Conservation (phyloP, 2,888 invertebrate species). For the Polymixis lichenea region DNA sequence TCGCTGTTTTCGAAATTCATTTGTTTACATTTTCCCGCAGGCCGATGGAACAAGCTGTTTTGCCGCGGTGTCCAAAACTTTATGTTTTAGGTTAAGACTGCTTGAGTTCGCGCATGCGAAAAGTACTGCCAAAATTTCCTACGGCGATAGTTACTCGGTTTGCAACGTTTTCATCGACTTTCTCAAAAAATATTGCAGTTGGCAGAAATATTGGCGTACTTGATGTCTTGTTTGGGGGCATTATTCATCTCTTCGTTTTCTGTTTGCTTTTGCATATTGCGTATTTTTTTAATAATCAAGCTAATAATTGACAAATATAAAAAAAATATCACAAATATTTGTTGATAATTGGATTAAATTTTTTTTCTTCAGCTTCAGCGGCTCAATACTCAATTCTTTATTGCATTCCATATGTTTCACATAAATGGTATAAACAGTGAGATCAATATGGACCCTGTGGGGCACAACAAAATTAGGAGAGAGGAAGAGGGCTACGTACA, state of each 20-base stretch:
- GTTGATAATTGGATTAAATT: no score
- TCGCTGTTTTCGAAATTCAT: constrained; percentile 44
- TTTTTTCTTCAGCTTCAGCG: no score
- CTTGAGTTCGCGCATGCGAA: constrained; percentile 78
- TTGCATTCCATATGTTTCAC: no score
- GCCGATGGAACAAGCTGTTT: constrained; percentile 64
- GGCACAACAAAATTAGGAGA: no score
- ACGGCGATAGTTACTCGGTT: constrained; percentile 66
- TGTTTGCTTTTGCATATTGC: no score
- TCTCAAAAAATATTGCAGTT: constrained; percentile 66
- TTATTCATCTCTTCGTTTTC: not conserved
- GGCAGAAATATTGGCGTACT: constrained; percentile 29
- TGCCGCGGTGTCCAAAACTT: constrained; percentile 70
- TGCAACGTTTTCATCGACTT: constrained; percentile 86
- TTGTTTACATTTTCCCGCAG: constrained; percentile 67
- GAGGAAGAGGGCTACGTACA: no score
- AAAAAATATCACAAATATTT: no score
- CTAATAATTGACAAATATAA: no score
- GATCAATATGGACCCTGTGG: no score
- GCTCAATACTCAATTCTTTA: no score
- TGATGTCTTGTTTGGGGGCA: constrained; percentile 1
- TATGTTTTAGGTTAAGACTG: constrained; percentile 57
- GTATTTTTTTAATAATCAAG: no score
- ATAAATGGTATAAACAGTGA: no score
- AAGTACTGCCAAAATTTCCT: constrained; percentile 73